These are phyloP conservation scores for Chromis chromis DNA, from an alignment of 2,797 vertebrate genomes.

Conservation along the genomic window DNA sequence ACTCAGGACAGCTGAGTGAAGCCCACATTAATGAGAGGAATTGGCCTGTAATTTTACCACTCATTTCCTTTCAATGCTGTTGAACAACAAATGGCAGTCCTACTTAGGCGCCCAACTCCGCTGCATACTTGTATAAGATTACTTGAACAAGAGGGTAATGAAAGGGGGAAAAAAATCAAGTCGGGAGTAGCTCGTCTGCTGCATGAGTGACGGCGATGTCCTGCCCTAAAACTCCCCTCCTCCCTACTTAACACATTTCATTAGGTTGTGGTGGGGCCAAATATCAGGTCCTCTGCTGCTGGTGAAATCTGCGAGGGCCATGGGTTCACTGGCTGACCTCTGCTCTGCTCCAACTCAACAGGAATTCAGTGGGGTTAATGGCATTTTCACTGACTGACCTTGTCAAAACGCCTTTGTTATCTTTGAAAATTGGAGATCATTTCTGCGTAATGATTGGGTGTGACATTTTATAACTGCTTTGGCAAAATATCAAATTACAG, in stretches of 20 bases:
- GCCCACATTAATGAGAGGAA: slow-evolving; percentile 79
- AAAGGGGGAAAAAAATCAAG: slow-evolving; percentile 61
- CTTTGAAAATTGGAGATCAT: slow-evolving; percentile 50
- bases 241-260: slow-evolving; percentile 72
- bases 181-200: slow-evolving; percentile 56
- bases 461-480: slow-evolving; percentile 33
- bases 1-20: slow-evolving; percentile 73
- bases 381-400: slow-evolving; percentile 75
- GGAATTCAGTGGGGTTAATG: slow-evolving; percentile 71
- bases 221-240: slow-evolving; percentile 40
- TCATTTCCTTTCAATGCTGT: slow-evolving; percentile 76
- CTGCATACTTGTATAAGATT: slow-evolving; percentile 62
- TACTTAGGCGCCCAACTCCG: slow-evolving; percentile 53
- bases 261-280: slow-evolving; percentile 67
- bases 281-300: slow-evolving; percentile 67
- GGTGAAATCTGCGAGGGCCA: slow-evolving; percentile 44
- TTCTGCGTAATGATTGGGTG: slow-evolving; percentile 36
- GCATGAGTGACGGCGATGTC: slow-evolving; percentile 65
- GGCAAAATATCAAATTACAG: slow-evolving; percentile 42
- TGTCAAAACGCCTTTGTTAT: slow-evolving; percentile 71
- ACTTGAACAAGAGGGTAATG: slow-evolving; percentile 70
- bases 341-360: slow-evolving; percentile 61
- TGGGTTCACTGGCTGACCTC: slow-evolving; percentile 73
- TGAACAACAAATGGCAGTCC: slow-evolving; percentile 74
- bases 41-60: slow-evolving; percentile 80